phyloP scores from a whole-genome alignment of 2,113 vertebrate genomes.

The Bungarus multicinctus region DNA sequence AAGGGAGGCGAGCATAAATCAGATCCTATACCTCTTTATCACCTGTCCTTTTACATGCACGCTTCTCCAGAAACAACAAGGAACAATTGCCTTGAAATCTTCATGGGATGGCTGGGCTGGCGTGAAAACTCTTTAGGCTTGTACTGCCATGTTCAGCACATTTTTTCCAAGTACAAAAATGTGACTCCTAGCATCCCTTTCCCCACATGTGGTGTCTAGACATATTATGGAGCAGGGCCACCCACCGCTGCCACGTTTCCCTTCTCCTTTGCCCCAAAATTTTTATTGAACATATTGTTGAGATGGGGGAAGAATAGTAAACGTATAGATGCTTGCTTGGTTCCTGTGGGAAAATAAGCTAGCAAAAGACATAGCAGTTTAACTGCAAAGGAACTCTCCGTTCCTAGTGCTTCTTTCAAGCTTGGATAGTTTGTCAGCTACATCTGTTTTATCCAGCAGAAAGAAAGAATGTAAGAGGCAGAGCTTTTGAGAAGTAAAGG shows the following conservation, averaged over 20 bases:
- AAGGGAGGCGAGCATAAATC: neutral
- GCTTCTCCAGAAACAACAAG: neutral
- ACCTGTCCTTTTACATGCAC: neutral
- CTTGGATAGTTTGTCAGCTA: neutral
- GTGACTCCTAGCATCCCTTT: conserved; percentile 44
- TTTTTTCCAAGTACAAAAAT: conserved; percentile 1
- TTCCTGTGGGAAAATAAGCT: conserved; percentile 18
- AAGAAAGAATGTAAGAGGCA: neutral
- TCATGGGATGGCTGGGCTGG: conserved; percentile 36
- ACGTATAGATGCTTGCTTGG: conserved; percentile 40
- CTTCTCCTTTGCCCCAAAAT: neutral
- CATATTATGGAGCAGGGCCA: neutral
- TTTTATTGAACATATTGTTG: conserved; percentile 48
- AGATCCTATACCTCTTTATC: neutral
- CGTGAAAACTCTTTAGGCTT: conserved; percentile 51
- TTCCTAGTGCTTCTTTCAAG: neutral
- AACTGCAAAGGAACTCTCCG: neutral
- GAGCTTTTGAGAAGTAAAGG: neutral
- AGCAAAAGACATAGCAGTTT: neutral
- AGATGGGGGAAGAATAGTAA: conserved; percentile 25
- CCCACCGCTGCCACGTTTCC: conserved; percentile 30
- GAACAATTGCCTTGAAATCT: conserved; percentile 50
- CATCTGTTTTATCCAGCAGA: neutral
- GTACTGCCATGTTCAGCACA: conserved; percentile 58
- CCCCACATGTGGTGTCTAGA: neutral